Conservation (phyloP, 1,140 invertebrate species). For the Hyles euphorbiae region DNA sequence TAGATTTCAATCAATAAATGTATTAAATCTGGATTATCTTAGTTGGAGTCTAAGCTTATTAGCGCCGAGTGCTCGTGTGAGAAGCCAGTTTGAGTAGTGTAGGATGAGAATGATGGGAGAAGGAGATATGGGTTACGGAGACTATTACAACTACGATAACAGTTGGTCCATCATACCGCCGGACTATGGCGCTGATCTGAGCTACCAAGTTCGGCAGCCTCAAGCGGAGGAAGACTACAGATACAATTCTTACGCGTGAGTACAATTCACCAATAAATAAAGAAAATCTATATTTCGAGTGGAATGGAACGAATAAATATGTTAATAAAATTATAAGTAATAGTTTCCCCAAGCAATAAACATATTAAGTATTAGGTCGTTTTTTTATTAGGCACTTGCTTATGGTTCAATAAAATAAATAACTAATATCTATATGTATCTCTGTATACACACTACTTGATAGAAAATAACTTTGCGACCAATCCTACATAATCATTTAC, state of each 20-base stretch:
- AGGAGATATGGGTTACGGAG: constrained; percentile 64
- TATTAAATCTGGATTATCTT: neutral
- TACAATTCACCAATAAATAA: constrained; percentile 13
- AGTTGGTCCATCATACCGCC: constrained; percentile 82
- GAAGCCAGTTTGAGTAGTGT: constrained; percentile 21
- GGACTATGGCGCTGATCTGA: constrained; percentile 75
- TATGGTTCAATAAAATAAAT: too few relatives aligned
- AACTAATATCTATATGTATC: too few relatives aligned
- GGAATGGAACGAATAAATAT: too few relatives aligned
- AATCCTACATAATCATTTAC: too few relatives aligned
- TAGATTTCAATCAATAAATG: constrained; percentile 8
- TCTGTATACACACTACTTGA: too few relatives aligned
- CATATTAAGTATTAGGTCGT: too few relatives aligned
- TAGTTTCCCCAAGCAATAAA: too few relatives aligned
- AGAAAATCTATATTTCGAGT: too few relatives aligned
- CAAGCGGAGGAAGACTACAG: constrained; percentile 76
- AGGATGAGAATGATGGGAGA: constrained; percentile 75
- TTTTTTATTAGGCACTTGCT: too few relatives aligned
- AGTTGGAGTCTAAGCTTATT: neutral
- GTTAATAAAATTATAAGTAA: too few relatives aligned
- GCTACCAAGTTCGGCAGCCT: constrained; percentile 60
- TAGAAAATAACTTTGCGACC: too few relatives aligned
- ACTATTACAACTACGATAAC: constrained; percentile 80
- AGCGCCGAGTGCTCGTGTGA: neutral
- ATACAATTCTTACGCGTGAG: constrained; percentile 70